phyloP scores from a whole-genome alignment of 2,797 vertebrate genomes.

The Nannoperca obscura region DNA sequence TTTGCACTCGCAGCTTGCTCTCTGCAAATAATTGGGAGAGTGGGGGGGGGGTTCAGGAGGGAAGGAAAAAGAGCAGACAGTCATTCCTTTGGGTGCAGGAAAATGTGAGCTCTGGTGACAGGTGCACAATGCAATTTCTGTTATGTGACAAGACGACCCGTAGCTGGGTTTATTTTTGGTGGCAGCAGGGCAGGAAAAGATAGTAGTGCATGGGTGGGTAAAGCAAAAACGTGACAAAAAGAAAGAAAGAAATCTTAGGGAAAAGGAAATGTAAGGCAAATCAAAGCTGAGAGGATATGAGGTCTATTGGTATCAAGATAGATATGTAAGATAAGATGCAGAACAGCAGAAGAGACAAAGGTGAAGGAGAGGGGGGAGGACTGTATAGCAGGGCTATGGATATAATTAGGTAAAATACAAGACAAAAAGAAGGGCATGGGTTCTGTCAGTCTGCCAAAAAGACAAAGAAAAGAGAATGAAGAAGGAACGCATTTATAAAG shows the following conservation, averaged over 20 bases:
- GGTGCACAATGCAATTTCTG: constrained; percentile 71
- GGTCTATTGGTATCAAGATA: constrained; percentile 50
- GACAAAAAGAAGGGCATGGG: constrained; percentile 60
- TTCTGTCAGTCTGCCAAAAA: constrained; percentile 55
- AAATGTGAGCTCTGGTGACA: constrained; percentile 58
- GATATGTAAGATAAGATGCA: constrained; percentile 54
- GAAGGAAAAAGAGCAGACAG: constrained; percentile 34
- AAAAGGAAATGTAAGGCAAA: constrained; percentile 55
- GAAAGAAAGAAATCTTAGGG: constrained; percentile 34
- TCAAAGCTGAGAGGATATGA: constrained; percentile 56
- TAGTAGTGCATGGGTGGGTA: constrained; percentile 45
- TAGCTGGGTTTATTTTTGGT: constrained; percentile 66
- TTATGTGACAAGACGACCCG: constrained; percentile 65
- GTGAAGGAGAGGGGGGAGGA: constrained; percentile 18
- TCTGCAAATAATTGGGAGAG: constrained; percentile 77
- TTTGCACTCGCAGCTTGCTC: constrained; percentile 93
- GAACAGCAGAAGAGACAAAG: constrained; percentile 46
- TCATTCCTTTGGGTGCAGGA: constrained; percentile 52
- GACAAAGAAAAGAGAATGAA: constrained; percentile 25
- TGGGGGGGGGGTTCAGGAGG: not conserved
- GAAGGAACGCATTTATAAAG: constrained; percentile 50
- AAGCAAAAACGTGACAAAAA: constrained; percentile 50
- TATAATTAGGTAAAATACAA: constrained; percentile 63
- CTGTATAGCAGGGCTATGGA: constrained; percentile 34
- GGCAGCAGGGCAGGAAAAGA: constrained; percentile 62